Conservation (phyloP, 2,113 vertebrate species). For the Corythoichthys haematopterus region DNA sequence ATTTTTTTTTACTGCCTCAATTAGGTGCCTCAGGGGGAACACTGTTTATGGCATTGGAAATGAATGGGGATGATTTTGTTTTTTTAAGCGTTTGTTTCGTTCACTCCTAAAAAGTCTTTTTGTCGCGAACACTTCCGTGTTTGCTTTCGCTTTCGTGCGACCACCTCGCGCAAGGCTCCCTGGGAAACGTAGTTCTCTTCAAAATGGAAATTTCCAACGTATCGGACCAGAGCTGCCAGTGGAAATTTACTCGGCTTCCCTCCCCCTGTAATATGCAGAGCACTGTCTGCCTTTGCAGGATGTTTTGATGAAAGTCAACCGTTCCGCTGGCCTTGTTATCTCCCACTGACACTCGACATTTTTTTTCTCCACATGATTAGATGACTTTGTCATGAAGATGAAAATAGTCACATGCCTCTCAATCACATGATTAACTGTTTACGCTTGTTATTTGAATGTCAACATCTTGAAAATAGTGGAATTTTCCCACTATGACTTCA, state of each 20-base stretch:
- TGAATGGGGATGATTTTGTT: too few relatives aligned
- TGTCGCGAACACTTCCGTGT: background rate
- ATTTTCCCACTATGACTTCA: conserved; percentile 1
- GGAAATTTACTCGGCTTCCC: conserved; percentile 53
- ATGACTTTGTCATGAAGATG: background rate
- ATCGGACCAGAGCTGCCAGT: conserved; percentile 22
- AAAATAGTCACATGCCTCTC: conserved; percentile 12
- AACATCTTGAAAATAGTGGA: background rate
- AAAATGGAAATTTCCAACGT: conserved; percentile 63
- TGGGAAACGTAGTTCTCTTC: conserved; percentile 56
- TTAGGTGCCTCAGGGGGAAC: too few relatives aligned
- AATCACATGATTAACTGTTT: background rate
- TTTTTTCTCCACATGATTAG: background rate
- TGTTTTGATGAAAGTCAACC: conserved; percentile 35
- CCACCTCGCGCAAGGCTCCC: conserved; percentile 10
- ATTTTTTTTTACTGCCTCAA: too few relatives aligned
- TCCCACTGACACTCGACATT: conserved; percentile 6
- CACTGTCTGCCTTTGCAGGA: conserved; percentile 13
- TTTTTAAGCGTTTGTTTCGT: too few relatives aligned
- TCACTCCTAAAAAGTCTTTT: background rate
- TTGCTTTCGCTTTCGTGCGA: background rate
- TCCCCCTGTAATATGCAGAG: conserved; percentile 17
- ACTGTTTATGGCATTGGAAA: too few relatives aligned
- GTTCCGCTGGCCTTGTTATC: conserved; percentile 9
- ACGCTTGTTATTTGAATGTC: background rate